These are phyloP conservation scores for Heliopora coerulea DNA, from an alignment of 92 coral and sea anemone species.

Conservation along the genomic window DNA sequence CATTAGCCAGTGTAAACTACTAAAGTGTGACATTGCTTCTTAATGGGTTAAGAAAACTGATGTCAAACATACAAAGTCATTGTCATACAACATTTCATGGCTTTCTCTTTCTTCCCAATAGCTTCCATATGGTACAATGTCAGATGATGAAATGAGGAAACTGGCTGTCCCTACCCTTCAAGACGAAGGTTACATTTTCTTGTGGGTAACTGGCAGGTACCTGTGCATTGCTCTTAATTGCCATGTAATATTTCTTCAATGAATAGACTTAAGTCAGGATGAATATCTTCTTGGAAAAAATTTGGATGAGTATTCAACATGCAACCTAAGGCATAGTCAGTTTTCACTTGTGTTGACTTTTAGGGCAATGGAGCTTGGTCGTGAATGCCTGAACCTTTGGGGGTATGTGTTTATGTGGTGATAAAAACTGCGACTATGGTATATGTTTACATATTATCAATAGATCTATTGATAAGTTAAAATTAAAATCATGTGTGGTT, in stretches of 20 bases:
- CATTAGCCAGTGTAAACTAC: too few species aligned
- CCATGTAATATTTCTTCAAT: too few species aligned
- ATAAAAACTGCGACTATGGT: too few species aligned
- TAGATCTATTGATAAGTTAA: too few species aligned
- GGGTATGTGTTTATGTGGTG: conserved; percentile 61
- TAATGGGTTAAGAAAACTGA: too few species aligned
- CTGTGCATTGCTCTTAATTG: too few species aligned
- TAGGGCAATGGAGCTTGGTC: conserved; percentile 98
- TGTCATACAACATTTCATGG: too few species aligned
- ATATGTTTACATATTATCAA: too few species aligned
- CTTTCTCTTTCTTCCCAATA: conserved; percentile 5
- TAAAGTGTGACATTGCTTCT: too few species aligned
- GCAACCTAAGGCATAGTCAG: not conserved
- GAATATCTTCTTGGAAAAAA: not conserved
- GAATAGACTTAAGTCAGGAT: too few species aligned
- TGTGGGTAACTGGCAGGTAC: conserved; percentile 99
- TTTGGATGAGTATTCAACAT: not conserved
- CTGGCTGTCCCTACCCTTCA: conserved; percentile 92
- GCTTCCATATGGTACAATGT: conserved; percentile 99
- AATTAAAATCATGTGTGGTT: too few species aligned
- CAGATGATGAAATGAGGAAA: conserved; percentile 97
- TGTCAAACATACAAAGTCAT: too few species aligned
- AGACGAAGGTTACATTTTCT: conserved; percentile 92
- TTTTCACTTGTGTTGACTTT: not conserved
- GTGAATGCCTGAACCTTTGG: conserved; percentile 94